phyloP scores from a whole-genome alignment of 2,797 vertebrate species.

The Smutsia temminckii region DNA sequence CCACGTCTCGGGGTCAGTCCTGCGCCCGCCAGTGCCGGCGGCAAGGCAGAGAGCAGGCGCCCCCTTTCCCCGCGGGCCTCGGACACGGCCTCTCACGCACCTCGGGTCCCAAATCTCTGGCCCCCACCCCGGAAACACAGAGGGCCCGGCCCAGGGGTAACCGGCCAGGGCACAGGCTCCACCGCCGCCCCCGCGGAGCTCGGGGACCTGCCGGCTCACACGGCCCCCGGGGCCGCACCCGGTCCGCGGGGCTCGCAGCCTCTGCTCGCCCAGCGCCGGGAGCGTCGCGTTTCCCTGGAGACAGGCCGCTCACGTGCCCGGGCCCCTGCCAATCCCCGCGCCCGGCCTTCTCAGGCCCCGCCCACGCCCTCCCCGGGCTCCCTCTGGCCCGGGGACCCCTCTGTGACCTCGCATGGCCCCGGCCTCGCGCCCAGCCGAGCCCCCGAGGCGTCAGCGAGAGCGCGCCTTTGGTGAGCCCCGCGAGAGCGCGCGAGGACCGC shows the following conservation, averaged over 20 bases:
- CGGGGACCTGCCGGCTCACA: background rate
- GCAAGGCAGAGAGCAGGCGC: background rate
- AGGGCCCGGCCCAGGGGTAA: background rate
- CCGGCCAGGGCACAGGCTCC: background rate
- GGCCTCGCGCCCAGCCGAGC: background rate
- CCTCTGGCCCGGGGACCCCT: fast-evolving
- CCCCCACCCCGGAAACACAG: too few relatives aligned
- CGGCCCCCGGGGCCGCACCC: too few relatives aligned
- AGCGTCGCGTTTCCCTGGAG: constrained; percentile 42
- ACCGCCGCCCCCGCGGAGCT: background rate
- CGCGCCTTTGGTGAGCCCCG: background rate
- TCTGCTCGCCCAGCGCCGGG: fast-evolving
- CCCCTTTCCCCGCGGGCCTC: background rate
- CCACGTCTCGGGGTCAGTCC: background rate
- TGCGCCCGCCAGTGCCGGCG: background rate
- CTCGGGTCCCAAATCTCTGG: background rate
- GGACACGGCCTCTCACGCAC: background rate
- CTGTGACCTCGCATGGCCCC: background rate
- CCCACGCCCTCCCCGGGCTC: background rate
- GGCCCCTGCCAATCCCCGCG: background rate
- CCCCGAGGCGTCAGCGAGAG: fast-evolving
- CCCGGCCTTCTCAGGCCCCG: background rate
- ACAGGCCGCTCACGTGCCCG: background rate
- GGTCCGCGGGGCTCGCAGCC: background rate
- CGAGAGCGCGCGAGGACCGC: background rate